phyloP scores from a whole-genome alignment of 2,797 vertebrate genomes.

The Buceros bicornis region DNA sequence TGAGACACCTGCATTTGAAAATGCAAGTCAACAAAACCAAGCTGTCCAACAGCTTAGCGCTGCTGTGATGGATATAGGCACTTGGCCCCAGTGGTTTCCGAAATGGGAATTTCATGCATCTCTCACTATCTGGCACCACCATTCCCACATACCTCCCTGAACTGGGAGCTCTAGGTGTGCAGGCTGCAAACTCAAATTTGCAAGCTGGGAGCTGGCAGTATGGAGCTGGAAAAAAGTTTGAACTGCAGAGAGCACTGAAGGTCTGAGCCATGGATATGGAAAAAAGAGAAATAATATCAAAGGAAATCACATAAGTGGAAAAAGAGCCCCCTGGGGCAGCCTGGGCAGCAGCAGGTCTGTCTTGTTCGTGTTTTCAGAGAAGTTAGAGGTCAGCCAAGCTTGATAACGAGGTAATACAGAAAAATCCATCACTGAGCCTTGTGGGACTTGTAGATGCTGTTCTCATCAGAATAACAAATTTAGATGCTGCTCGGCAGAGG shows the following conservation, averaged over 20 bases:
- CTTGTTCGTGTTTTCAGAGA: conserved; percentile 51
- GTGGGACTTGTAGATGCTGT: neutral
- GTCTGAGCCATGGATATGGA: conserved; percentile 53
- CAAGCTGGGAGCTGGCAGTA: neutral
- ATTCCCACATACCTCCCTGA: neutral
- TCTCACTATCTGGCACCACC: neutral
- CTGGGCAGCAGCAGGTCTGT: conserved; percentile 52
- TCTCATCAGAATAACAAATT: conserved; percentile 49
- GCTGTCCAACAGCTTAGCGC: neutral
- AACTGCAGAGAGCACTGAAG: conserved; percentile 55
- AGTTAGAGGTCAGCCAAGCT: conserved; percentile 68
- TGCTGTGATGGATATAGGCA: neutral
- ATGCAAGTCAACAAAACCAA: neutral
- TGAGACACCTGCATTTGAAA: neutral
- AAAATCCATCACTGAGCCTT: conserved; percentile 61
- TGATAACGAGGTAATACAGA: conserved; percentile 67
- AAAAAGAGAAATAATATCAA: conserved; percentile 70
- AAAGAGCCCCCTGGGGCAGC: conserved; percentile 66
- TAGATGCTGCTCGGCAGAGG: neutral
- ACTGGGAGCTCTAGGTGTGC: neutral
- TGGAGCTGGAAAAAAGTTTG: neutral
- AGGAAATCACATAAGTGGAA: conserved; percentile 74
- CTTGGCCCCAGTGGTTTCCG: neutral
- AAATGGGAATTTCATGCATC: neutral
- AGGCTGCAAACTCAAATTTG: conserved; percentile 16